Conservation (phyloP, 2,888 invertebrate genomes). For the Spialia ferax region DNA sequence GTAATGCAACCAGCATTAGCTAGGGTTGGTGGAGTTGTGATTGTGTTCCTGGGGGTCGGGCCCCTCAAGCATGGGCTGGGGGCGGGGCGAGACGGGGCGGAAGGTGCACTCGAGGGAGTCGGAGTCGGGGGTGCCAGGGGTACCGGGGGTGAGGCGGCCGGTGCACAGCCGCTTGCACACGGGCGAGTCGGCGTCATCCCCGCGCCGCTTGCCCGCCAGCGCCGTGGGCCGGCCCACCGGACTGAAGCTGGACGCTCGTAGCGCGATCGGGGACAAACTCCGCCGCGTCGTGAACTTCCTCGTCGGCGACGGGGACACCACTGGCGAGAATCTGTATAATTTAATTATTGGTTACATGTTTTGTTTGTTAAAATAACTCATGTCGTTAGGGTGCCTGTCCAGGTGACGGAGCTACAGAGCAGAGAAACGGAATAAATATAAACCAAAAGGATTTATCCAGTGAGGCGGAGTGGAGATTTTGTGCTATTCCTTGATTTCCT, state of each 20-base stretch:
- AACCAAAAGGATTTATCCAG: too few species aligned
- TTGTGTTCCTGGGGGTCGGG: slow-evolving; percentile 53
- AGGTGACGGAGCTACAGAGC: too few species aligned
- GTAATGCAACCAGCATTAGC: slow-evolving; percentile 60
- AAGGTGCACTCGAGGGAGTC: slow-evolving; percentile 82
- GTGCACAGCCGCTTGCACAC: slow-evolving; percentile 74
- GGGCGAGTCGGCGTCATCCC: slow-evolving; percentile 86
- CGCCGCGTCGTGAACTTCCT: slow-evolving; percentile 93
- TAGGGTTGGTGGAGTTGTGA: slow-evolving; percentile 76
- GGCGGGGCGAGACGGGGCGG: slow-evolving; percentile 79
- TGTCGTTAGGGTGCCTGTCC: too few species aligned
- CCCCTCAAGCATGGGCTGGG: slow-evolving; percentile 68
- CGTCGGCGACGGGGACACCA: slow-evolving; percentile 94
- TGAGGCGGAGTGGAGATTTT: too few species aligned
- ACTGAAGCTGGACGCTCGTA: slow-evolving; percentile 91
- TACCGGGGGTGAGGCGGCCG: slow-evolving; percentile 61
- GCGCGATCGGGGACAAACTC: slow-evolving; percentile 95
- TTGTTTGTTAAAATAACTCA: too few species aligned
- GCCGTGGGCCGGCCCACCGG: slow-evolving; percentile 86
- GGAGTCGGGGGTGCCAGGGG: slow-evolving; percentile 78
- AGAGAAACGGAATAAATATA: too few species aligned
- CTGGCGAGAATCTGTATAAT: slow-evolving; percentile 79
- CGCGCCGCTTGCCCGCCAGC: slow-evolving; percentile 87
- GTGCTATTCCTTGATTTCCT: too few species aligned
- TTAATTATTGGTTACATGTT: too few species aligned